These are phyloP conservation scores for Limnephilus marmoratus DNA, from an alignment of 2,888 invertebrate genomes.

Conservation along the genomic window DNA sequence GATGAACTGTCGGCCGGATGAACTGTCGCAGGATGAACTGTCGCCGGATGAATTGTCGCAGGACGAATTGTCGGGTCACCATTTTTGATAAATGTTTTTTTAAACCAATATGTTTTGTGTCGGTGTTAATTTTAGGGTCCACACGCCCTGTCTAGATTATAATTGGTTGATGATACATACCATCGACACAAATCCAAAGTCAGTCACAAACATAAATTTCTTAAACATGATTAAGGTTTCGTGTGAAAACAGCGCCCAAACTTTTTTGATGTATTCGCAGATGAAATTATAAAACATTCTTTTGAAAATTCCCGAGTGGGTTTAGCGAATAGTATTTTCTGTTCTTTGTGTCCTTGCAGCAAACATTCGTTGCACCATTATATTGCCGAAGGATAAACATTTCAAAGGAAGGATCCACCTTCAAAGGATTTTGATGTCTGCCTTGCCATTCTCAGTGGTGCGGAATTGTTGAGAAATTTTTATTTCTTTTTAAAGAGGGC, in stretches of 20 bases:
- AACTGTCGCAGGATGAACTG: too few relatives aligned
- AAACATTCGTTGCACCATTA: not conserved
- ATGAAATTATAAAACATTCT: not conserved
- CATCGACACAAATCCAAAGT: too few relatives aligned
- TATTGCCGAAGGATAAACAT: constrained; percentile 27
- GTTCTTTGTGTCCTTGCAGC: not conserved
- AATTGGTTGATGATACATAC: too few relatives aligned
- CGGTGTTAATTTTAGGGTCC: too few relatives aligned
- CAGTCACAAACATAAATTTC: not conserved
- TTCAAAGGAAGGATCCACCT: constrained; percentile 28
- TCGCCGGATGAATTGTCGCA: too few relatives aligned
- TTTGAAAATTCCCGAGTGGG: not conserved
- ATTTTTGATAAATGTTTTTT: too few relatives aligned
- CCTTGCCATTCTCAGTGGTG: not conserved
- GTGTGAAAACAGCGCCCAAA: not conserved
- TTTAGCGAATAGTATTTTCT: not conserved
- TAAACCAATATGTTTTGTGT: too few relatives aligned
- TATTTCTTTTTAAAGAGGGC: constrained; percentile 26
- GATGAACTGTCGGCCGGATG: too few relatives aligned
- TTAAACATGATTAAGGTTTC: not conserved
- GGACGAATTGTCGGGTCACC: too few relatives aligned
- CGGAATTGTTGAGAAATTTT: not conserved
- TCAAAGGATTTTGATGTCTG: constrained; percentile 27
- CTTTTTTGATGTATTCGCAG: not conserved
- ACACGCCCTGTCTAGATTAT: too few relatives aligned